Evolutionary conservation across 2,888 invertebrate genomes (phyloP).

Genomic region (Drosophila neotestacea): DNA sequence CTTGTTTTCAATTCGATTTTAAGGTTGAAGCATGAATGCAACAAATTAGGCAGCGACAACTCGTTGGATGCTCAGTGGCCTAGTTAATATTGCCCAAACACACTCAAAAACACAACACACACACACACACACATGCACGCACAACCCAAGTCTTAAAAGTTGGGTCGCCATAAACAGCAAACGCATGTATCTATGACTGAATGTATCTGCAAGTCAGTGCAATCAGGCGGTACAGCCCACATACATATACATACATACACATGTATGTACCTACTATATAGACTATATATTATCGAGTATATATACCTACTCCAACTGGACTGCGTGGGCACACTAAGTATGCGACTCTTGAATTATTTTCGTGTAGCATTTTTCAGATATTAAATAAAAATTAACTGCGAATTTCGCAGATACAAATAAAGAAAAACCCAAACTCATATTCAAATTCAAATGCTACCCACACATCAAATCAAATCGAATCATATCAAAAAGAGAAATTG

Average conservation of each 20-base stretch:
- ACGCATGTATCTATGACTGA: conserved; percentile 44
- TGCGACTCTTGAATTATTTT: conserved; percentile 60
- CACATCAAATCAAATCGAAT: conserved; percentile 36
- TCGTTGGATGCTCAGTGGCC: conserved; percentile 73
- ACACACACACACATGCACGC: conserved; percentile 25
- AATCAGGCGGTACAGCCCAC: conserved; percentile 41
- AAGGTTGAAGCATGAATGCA: conserved; percentile 27
- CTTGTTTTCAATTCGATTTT: conserved; percentile 3
- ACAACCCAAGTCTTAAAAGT: conserved; percentile 21
- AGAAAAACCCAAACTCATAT: conserved; percentile 27
- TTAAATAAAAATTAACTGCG: conserved; percentile 68
- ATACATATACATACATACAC: conserved; percentile 18
- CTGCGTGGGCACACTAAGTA: conserved; percentile 74
- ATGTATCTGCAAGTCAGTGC: conserved; percentile 34
- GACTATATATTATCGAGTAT: conserved; percentile 8
- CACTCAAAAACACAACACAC: conserved; percentile 25
- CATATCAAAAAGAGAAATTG: conserved; percentile 56
- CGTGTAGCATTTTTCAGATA: conserved; percentile 41
- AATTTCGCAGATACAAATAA: conserved; percentile 36
- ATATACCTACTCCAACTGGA: conserved; percentile 30
- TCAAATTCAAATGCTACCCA: conserved; percentile 4
- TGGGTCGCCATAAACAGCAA: conserved; percentile 59
- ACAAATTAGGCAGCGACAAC: conserved; percentile 52
- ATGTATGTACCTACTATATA: conserved; percentile 6
- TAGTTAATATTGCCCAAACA: conserved; percentile 69